Evolutionary conservation across 1,140 invertebrate species (phyloP).

Genomic region (Argopecten irradians): DNA sequence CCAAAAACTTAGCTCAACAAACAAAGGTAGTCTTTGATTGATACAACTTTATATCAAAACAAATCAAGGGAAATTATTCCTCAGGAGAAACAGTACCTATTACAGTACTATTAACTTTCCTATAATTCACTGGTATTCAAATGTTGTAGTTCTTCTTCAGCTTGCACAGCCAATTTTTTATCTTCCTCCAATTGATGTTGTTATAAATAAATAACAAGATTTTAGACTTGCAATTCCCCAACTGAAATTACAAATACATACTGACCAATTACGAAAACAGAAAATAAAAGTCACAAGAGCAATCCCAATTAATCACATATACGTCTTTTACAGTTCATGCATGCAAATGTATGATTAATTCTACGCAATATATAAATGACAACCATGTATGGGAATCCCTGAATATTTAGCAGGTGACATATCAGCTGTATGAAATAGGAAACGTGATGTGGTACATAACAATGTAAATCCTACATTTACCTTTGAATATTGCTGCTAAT

Average conservation of each 20-base stretch:
- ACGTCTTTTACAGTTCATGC: background rate
- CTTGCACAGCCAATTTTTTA: constrained; percentile 20
- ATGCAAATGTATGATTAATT: background rate
- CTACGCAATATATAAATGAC: background rate
- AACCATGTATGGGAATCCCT: background rate
- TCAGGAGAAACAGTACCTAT: background rate
- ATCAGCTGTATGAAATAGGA: background rate
- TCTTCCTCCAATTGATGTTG: background rate
- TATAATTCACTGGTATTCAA: background rate
- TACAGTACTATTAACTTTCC: background rate
- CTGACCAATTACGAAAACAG: constrained; percentile 1
- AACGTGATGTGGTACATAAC: background rate
- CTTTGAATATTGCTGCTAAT: background rate
- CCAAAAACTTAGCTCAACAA: background rate
- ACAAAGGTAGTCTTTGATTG: background rate
- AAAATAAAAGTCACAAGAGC: background rate
- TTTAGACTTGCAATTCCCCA: background rate
- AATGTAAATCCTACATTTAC: background rate
- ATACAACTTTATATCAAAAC: background rate
- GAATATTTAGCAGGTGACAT: background rate
- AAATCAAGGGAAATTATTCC: constrained; percentile 2
- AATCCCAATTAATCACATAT: background rate
- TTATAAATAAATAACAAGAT: constrained; percentile 2
- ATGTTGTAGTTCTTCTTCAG: constrained; percentile 21
- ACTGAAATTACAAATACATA: background rate